Base-by-base conservation (phyloP, 2,888 invertebrate species). In the Drosophila meridionalis region DNA sequence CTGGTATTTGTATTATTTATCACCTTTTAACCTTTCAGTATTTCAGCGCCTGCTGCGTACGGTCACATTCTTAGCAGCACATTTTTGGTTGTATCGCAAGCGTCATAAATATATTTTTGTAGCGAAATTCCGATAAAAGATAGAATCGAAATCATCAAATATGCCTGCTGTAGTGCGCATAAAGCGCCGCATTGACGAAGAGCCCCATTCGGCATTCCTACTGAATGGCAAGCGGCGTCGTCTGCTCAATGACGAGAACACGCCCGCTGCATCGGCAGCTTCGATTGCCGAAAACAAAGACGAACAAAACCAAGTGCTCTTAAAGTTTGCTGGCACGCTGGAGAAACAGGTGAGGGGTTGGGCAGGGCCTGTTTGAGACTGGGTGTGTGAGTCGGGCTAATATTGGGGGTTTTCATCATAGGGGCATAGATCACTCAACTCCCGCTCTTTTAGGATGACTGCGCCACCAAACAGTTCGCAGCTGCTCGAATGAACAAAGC, bases 291-390 rank as follows among this genome's bases (percentile, higher is more conserved):
- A 20, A 7, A 57, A 80, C 63, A 80, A 82, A 60, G 84, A 79
- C 20, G 94, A 94, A 67, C 93, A 94, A 76, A 93, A 94, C 8
- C 95, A 95, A 0, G 94, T 96, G 2, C 94, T 96, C n/a, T 94
- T 96, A 12, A 96, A 96, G 86, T 96, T 96, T 85, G 95, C 96
- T 50, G 96, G 95, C 69, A 97, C 96, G 30, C 94, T 96, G n/a
- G 93, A 95, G 66, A 94, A 94, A 89, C 95, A 95, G 94, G 96
- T 96, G 93, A 81, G 70, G 0, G 69, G 1, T 2, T 12, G 9
- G 32, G 8, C 43, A 34, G 12, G 34, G 38, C 14, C 26, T 3
- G 1, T 26, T 20, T 20, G 20, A 20, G 20, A 12, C n/a, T n/a
- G 4, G 20, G 32, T 30, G 20, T 20, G 32, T 34, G 32, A 20